phyloP scores from a whole-genome alignment of 1,140 invertebrate species.

The Drosophila ananassae region DNA sequence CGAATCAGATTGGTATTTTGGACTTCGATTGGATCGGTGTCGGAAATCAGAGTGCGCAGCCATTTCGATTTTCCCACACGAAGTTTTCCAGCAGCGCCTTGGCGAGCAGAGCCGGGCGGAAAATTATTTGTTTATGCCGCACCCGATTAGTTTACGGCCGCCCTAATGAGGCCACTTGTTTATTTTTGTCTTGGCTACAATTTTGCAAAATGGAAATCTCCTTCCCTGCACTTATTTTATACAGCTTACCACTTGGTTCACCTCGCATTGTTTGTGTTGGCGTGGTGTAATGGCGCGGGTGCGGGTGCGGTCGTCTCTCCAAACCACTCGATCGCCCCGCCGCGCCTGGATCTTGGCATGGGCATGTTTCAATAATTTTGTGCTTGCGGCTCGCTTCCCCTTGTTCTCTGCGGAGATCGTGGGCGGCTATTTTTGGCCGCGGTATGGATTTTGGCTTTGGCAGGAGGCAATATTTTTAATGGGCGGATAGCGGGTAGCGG shows the following conservation, averaged over 20 bases:
- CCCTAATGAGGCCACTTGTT: conserved; percentile 71
- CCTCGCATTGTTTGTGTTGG: conserved; percentile 46
- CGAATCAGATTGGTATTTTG: conserved; percentile 3
- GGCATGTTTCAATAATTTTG: conserved; percentile 67
- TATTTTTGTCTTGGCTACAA: conserved; percentile 61
- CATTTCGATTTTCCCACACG: conserved; percentile 59
- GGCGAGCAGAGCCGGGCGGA: conserved; percentile 13
- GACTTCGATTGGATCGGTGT: conserved; percentile 11
- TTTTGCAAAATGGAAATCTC: conserved; percentile 44
- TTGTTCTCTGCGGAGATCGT: conserved; percentile 20
- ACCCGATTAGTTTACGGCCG: conserved; percentile 69
- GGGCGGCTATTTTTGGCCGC: conserved; percentile 36
- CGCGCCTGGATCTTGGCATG: conserved; percentile 31
- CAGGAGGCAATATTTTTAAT: conserved; percentile 48
- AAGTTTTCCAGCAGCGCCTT: conserved; percentile 61
- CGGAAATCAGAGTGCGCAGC: conserved; percentile 3
- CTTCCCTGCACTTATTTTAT: conserved; percentile 19
- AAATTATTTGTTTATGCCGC: conserved; percentile 75
- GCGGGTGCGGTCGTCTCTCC: conserved; percentile 47
- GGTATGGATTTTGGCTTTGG: conserved; percentile 17
- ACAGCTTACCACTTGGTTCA: conserved; percentile 22
- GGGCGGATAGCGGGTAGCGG: background rate
- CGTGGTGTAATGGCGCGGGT: conserved; percentile 45
- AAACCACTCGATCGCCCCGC: conserved; percentile 9
- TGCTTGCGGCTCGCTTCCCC: conserved; percentile 55